Evolutionary conservation across 2,113 vertebrate species (phyloP).

Genomic region (Agelaius tricolor): DNA sequence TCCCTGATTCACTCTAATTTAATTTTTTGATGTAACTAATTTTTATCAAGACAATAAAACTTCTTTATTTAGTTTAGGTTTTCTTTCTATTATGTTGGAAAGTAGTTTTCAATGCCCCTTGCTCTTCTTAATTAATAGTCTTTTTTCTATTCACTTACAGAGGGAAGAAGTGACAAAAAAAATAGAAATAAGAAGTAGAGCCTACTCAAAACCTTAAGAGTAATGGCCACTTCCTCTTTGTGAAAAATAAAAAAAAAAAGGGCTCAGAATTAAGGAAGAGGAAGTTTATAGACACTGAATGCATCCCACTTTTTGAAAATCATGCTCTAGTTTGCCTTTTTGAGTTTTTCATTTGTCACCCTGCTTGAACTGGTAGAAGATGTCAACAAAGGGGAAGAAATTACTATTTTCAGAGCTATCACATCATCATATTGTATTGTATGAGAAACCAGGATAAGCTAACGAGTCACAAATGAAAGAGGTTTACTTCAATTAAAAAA

Average conservation of each 20-base stretch:
- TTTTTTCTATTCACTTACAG: background rate
- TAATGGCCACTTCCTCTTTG: background rate
- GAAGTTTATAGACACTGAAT: background rate
- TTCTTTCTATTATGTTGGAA: background rate
- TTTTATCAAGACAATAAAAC: background rate
- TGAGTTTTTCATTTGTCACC: background rate
- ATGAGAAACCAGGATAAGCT: background rate
- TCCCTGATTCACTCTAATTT: background rate
- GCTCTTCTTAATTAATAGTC: background rate
- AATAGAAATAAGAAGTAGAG: background rate
- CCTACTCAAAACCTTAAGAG: background rate
- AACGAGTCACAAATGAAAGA: background rate
- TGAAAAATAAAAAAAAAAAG: background rate
- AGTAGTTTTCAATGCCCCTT: background rate
- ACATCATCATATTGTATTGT: background rate
- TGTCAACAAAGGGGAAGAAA: background rate
- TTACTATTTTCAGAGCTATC: background rate
- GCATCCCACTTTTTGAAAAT: background rate
- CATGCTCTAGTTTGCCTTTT: background rate
- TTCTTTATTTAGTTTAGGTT: background rate
- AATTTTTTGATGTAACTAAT: background rate
- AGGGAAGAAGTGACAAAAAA: background rate
- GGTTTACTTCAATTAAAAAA: background rate
- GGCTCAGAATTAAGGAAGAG: background rate
- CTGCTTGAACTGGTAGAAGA: background rate